These are phyloP conservation scores for Panurus biarmicus DNA, from an alignment of 2,113 vertebrate species.

Conservation along the genomic window DNA sequence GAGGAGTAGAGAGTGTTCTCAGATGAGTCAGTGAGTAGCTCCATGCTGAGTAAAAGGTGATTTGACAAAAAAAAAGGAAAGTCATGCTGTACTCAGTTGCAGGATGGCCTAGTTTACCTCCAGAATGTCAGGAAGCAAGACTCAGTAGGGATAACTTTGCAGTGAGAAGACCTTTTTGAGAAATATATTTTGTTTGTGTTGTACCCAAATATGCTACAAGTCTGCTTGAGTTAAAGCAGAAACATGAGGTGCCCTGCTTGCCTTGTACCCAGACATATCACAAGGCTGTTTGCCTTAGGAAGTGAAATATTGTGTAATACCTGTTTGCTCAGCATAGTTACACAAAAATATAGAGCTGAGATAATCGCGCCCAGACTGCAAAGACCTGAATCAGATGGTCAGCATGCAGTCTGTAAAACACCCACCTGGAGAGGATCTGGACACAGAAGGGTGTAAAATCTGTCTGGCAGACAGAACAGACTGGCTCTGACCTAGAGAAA, in stretches of 20 bases:
- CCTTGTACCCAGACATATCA: not conserved
- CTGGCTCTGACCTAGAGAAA: not conserved
- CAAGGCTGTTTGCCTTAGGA: not conserved
- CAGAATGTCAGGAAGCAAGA: not conserved
- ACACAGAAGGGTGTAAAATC: not conserved
- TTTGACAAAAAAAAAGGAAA: not conserved
- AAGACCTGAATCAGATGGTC: not conserved
- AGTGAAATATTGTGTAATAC: not conserved
- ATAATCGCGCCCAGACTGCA: not conserved
- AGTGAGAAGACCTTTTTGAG: not conserved
- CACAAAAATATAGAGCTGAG: not conserved
- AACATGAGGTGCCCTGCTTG: not conserved
- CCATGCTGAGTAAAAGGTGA: not conserved
- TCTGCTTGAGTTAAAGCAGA: not conserved
- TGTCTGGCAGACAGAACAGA: not conserved
- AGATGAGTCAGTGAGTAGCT: not conserved
- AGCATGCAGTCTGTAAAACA: not conserved
- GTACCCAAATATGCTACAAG: not conserved
- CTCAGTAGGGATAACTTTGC: not conserved
- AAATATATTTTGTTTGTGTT: not conserved
- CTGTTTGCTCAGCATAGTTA: not conserved
- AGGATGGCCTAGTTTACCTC: not conserved
- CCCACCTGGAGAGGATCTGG: not conserved
- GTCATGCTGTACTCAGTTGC: not conserved
- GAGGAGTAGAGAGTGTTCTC: not conserved